Percentiles rank a stretch among this genome's conserved stretches.
phyloP scores from a whole-genome alignment of 1,140 invertebrate genomes.

The Ceratitis capitata region DNA sequence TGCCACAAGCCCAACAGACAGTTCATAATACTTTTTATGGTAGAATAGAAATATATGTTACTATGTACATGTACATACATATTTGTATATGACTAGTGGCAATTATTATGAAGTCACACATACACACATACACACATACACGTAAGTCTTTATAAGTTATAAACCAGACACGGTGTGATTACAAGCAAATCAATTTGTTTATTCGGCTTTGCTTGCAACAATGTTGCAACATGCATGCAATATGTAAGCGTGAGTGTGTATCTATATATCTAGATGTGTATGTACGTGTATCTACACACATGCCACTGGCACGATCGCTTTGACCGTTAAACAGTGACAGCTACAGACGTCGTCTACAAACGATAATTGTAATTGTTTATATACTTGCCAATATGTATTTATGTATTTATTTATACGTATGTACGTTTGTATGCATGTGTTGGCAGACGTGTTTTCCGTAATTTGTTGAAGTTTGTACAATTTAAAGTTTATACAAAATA shows the following conservation, averaged over 20 bases:
- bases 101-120: not conserved
- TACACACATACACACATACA: not conserved
- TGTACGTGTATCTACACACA: not conserved
- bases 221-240: not conserved
- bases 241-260: too few species aligned
- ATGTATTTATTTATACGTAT: not conserved
- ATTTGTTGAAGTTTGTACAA: slow-evolving; percentile 23
- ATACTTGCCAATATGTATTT: not conserved
- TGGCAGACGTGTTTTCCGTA: not conserved
- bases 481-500: slow-evolving; percentile 34
- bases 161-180: not conserved
- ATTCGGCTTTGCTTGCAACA: not conserved
- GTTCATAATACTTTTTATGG: not conserved
- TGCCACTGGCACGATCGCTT: not conserved
- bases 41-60: too few species aligned
- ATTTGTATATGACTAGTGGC: slow-evolving; percentile 4
- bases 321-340: not conserved
- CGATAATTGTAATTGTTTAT: slow-evolving; percentile 22
- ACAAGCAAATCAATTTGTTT: slow-evolving; percentile 33
- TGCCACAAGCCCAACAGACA: not conserved
- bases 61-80: not conserved
- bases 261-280: not conserved
- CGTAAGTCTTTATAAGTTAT: not conserved
- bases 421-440: not conserved
- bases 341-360: not conserved